Evolutionary conservation across 2,888 invertebrate species (phyloP), one percentile per base, ranked within the genome.

Genomic region (Cylindroiulus punctatus): DNA sequence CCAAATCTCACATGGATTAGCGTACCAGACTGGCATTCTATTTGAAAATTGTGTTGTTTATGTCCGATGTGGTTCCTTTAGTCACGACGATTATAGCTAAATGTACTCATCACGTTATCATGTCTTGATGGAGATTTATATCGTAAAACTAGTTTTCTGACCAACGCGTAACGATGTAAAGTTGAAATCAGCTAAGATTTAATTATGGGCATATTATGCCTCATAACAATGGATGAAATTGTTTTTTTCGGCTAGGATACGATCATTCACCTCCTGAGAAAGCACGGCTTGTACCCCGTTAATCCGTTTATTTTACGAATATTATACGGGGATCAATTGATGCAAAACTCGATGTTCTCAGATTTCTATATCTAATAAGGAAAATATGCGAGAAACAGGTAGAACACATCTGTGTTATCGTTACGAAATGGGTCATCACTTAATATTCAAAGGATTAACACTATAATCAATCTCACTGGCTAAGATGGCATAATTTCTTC

Each of bases 361-460:
- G 14, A 76, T 30, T 76, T 30, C 30, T 2, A 17, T 32, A 76
- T 76, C 76, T 76, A 30, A 76, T 76, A 30, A 76, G 76, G 30
- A 76, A 76, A 76, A 76, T 76, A 32, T 76, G 76, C 65, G 17
- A 26, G 14, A 17, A 76, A 76, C 30, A 76, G 76, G 30, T 76
- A 76, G 76, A 30, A 17, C 30, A 30, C 30, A 26, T 26, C n/a
- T 3, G 47, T 47, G 47, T 47, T 14, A n/a, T 65, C 30, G 12
- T 2, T 10, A 26, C 12, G 30, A 76, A 30, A 76, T 76, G 30
- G 76, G 76, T 76, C 76, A 76, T 14, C 76, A 32, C 76, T 76
- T 76, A 76, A 76, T 76, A 76, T 76, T 76, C 76, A 30, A 32
- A 76, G 30, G 76, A 76, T 76, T 76, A 76, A 76, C 76, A 30